These are phyloP conservation scores for Caenorhabditis parvicauda DNA, from an alignment of 2,888 invertebrate genomes.

Conservation along the genomic window DNA sequence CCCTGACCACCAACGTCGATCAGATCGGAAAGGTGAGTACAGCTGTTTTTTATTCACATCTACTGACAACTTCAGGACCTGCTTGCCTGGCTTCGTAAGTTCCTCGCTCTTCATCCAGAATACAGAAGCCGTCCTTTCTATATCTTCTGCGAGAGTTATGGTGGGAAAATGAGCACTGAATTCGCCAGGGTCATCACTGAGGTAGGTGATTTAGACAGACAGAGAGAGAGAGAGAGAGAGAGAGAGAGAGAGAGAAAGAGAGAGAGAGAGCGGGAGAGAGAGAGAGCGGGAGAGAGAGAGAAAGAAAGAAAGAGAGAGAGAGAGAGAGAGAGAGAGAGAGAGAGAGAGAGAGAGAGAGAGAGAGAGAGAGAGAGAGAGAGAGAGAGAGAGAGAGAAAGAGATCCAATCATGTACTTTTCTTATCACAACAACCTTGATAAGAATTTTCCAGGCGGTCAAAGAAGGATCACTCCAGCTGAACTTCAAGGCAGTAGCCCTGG, in stretches of 20 bases:
- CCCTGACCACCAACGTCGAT: constrained; percentile 63
- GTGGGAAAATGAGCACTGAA: constrained; percentile 87
- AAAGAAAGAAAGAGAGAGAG: too few relatives aligned
- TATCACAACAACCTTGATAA: too few relatives aligned
- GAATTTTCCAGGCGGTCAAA: constrained; percentile 70
- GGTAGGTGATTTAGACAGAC: constrained; percentile 61
- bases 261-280: too few relatives aligned
- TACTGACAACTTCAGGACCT: constrained; percentile 72
- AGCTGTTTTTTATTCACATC: too few relatives aligned
- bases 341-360: too few relatives aligned
- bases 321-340: too few relatives aligned
- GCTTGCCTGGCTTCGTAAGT: constrained; percentile 74
- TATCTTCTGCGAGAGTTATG: constrained; percentile 85
- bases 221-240: not conserved
- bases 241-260: too few relatives aligned
- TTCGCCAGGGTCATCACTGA: constrained; percentile 71
- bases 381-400: too few relatives aligned
- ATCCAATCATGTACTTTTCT: too few relatives aligned
- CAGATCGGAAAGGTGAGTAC: constrained; percentile 66
- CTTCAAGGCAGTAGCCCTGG: constrained; percentile 78
- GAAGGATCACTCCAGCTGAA: constrained; percentile 68
- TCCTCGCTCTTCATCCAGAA: constrained; percentile 72
- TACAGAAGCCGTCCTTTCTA: constrained; percentile 77
- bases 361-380: too few relatives aligned
- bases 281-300: too few relatives aligned